These are phyloP conservation scores for Ciconia maguari DNA, from an alignment of 2,113 vertebrate species.

Conservation along the genomic window DNA sequence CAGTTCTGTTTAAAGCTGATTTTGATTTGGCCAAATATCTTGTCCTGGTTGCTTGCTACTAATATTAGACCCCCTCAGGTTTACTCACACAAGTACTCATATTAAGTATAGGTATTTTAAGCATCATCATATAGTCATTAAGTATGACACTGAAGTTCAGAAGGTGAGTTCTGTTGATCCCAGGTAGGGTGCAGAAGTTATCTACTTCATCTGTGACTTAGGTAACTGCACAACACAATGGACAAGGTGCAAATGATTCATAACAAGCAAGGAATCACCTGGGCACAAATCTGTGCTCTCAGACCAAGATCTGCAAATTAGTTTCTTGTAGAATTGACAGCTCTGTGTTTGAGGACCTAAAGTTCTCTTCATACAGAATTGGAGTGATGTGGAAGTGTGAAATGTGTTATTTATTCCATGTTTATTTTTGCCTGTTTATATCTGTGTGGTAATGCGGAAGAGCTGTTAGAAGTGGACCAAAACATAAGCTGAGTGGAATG, in stretches of 20 bases:
- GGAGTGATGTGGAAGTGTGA: not conserved
- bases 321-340: not conserved
- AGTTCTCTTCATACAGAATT: not conserved
- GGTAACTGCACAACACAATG: no score
- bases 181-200: not conserved
- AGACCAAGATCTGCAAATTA: not conserved
- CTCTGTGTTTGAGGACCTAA: not conserved
- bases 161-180: not conserved
- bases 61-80: not conserved
- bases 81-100: not conserved
- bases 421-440: not conserved
- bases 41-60: not conserved
- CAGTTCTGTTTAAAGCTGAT: not conserved
- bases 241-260: not conserved
- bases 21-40: not conserved
- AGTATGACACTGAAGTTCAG: not conserved
- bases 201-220: not conserved
- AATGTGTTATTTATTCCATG: not conserved
- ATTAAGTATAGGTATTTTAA: not conserved
- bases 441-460: not conserved
- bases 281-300: not conserved
- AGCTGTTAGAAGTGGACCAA: not conserved
- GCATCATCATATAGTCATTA: not conserved
- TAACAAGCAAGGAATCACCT: not conserved
- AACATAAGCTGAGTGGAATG: not conserved